Percentiles rank a stretch among this genome's conserved stretches.
Conservation (phyloP, 2,888 invertebrate species). For the Sphaerophoria rueppellii region DNA sequence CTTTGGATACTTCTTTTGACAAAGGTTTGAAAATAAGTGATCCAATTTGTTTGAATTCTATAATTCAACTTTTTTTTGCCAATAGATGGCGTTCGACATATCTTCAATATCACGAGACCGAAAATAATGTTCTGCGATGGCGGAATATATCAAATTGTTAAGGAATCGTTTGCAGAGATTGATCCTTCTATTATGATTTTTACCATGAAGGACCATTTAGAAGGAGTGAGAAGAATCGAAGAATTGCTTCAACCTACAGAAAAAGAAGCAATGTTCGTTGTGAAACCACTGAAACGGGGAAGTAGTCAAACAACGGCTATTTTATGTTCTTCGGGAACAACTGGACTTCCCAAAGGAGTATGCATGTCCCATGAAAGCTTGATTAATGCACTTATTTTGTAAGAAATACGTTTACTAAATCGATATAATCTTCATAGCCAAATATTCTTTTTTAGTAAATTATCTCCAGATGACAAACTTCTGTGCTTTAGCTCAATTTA, state of each 20-base stretch:
- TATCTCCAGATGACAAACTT: constrained; percentile 44
- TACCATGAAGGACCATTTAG: constrained; percentile 71
- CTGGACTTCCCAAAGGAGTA: constrained; percentile 74
- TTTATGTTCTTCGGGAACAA: constrained; percentile 74
- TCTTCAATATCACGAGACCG: constrained; percentile 79
- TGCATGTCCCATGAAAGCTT: constrained; percentile 71
- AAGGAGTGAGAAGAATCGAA: constrained; percentile 65
- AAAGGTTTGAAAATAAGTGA: constrained; percentile 2
- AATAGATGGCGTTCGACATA: constrained; percentile 77
- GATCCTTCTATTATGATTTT: constrained; percentile 65
- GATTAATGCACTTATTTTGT: constrained; percentile 41
- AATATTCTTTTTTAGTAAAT: constrained; percentile 22
- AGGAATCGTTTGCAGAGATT: constrained; percentile 65
- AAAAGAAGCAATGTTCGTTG: constrained; percentile 47
- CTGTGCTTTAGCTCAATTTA: constrained; percentile 75
- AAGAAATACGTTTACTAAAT: background rate
- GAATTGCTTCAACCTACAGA: constrained; percentile 66
- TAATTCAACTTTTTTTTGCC: background rate
- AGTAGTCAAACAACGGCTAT: constrained; percentile 70
- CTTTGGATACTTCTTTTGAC: constrained; percentile 50
- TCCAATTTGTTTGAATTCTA: background rate
- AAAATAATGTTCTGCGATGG: constrained; percentile 80
- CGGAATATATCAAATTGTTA: constrained; percentile 74
- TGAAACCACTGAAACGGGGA: constrained; percentile 48
- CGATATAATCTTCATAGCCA: background rate